A percentile compares a stretch with the other conserved stretches of the same genome.
Evolutionary conservation across 1,140 invertebrate species (phyloP).

Genomic region (Sitobion miscanthi): DNA sequence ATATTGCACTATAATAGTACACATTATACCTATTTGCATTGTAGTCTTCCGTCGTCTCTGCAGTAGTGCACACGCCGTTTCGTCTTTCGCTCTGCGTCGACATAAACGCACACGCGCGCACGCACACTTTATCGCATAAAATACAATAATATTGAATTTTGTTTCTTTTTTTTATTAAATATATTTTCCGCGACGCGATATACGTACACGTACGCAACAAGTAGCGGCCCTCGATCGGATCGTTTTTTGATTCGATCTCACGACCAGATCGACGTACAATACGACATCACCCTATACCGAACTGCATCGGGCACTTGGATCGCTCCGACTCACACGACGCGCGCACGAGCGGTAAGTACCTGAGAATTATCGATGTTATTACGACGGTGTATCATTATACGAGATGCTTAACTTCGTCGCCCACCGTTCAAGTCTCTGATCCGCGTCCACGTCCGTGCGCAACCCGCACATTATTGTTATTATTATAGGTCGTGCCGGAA

Average conservation of each 20-base stretch:
- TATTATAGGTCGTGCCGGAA: background rate
- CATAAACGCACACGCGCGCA: background rate
- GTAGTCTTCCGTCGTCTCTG: background rate
- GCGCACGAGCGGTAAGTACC: background rate
- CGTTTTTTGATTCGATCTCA: background rate
- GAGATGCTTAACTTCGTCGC: background rate
- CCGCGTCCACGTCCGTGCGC: background rate
- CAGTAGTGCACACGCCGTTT: background rate
- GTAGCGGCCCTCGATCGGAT: background rate
- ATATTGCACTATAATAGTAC: background rate
- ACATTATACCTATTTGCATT: background rate
- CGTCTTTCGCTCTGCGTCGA: background rate
- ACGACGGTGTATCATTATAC: background rate
- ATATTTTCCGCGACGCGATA: background rate
- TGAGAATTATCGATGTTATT: background rate
- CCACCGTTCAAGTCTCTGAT: conserved; percentile 18
- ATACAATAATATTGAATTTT: background rate
- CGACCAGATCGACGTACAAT: background rate
- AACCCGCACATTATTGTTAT: too few species aligned
- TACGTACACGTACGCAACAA: background rate
- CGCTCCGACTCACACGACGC: background rate
- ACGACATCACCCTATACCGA: background rate
- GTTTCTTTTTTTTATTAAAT: background rate
- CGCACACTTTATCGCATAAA: background rate
- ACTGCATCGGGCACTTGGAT: background rate